Percentiles rank a stretch among this genome's conserved stretches.
Conservation (phyloP, 2,888 invertebrate species). For the Cloeon dipterum region DNA sequence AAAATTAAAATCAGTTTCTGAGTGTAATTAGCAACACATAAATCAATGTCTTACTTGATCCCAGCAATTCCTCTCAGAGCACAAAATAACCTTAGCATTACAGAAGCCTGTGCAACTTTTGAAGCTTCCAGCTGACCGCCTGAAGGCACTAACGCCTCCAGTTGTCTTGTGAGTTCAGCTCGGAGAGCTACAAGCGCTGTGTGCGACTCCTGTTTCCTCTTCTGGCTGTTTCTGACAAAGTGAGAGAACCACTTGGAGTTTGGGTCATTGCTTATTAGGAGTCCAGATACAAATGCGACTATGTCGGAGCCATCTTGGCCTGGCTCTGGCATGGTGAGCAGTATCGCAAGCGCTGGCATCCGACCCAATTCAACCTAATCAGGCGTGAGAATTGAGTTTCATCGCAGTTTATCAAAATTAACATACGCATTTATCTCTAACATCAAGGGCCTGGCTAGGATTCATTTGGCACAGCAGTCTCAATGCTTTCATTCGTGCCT, state of each 20-base stretch:
- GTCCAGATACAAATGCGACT: slow-evolving; percentile 70
- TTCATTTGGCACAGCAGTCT: slow-evolving; percentile 71
- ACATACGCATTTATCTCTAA: slow-evolving; percentile 57
- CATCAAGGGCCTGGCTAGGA: slow-evolving; percentile 61
- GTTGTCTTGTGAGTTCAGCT: slow-evolving; percentile 46
- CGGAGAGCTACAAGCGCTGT: slow-evolving; percentile 44
- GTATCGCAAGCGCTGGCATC: slow-evolving; percentile 72
- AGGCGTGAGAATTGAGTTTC: too few species aligned
- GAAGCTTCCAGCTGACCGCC: slow-evolving; percentile 34
- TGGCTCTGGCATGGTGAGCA: slow-evolving; percentile 45
- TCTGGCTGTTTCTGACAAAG: slow-evolving; percentile 70
- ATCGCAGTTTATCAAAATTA: slow-evolving; percentile 4
- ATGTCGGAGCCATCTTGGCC: slow-evolving; percentile 22
- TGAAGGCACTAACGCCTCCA: slow-evolving; percentile 38
- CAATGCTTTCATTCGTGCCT: slow-evolving; percentile 46
- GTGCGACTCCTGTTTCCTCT: slow-evolving; percentile 41
- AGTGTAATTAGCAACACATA: not conserved
- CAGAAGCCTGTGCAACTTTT: slow-evolving; percentile 57
- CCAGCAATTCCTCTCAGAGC: slow-evolving; percentile 81
- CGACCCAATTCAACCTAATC: slow-evolving; percentile 50
- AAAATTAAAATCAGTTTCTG: not conserved
- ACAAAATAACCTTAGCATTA: slow-evolving; percentile 70
- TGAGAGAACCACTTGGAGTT: slow-evolving; percentile 82
- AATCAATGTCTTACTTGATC: slow-evolving; percentile 48
- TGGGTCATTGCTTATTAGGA: slow-evolving; percentile 75